Evolutionary conservation across 2,113 vertebrate genomes (phyloP), one percentile per base, ranked within the genome.

Genomic region (Baryphthengus martii): DNA sequence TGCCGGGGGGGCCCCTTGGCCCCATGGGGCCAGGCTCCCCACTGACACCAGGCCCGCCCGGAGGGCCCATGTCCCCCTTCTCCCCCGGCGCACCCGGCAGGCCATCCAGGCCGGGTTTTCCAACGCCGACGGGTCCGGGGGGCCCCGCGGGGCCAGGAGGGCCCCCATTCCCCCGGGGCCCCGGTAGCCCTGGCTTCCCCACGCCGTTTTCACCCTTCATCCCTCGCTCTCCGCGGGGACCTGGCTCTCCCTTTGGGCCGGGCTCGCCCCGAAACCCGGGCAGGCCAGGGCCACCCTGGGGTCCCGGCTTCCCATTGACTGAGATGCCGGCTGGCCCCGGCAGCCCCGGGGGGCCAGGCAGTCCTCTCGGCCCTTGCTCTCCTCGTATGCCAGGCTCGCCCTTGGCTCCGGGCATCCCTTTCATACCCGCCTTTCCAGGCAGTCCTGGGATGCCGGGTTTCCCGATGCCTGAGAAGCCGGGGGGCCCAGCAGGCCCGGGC

Each of bases 301-400:
- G 97, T 13, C 99, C 99, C 29, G 99, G 99, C 96, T 99, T 99
- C 23, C 99, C 99, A n/a, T 99, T 99, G 45, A 99, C 97, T 16
- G 99, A 98, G 74, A 99, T 97, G 63, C 99, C 99, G 8, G 99
- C 98, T 12, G 99, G 99, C 6, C 99, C 99, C 7, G 99, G 99
- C n/a, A 99, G 97, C 47, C 99, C 99, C 1, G 99, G 98, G 8
- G 98, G 98, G 7, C 99, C 99, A 3, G 98, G 97, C 23, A 98
- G 97, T 13, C 99, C 99, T 92, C 99, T 97, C 44, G 97, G 97
- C 40, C 99, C 99, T 93, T 98, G 98, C 84, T 99, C 99, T 94
- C 99, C 99, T 71, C 98, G 96, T 45, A 97, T 98, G 61, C 99
- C 99, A 2, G 96, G 94, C 72, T 99, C 99, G 0, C 99, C 99